These are phyloP conservation scores for Apogon hyalosoma DNA, from an alignment of 2,797 vertebrate genomes.

Conservation along the genomic window DNA sequence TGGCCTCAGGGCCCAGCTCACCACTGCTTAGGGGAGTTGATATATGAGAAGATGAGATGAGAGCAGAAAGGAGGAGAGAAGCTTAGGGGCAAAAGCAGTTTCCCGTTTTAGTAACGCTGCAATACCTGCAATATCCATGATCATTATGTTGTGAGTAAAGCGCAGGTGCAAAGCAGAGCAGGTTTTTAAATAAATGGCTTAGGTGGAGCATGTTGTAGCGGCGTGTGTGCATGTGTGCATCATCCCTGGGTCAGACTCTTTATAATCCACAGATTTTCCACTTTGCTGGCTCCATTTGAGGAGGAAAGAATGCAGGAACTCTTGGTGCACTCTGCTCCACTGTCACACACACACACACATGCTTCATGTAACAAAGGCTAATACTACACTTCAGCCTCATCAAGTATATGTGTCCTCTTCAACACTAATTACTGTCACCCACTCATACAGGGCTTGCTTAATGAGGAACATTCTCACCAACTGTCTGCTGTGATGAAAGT, in stretches of 20 bases:
- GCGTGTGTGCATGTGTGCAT: slow-evolving; percentile 14
- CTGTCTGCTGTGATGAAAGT: slow-evolving; percentile 58
- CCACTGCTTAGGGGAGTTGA: slow-evolving; percentile 70
- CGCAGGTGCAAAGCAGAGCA: slow-evolving; percentile 46
- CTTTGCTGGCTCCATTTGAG: slow-evolving; percentile 73
- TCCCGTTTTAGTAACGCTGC: slow-evolving; percentile 73
- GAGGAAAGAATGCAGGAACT: slow-evolving; percentile 65
- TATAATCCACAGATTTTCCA: slow-evolving; percentile 77
- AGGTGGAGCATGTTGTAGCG: slow-evolving; percentile 27
- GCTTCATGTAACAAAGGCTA: slow-evolving; percentile 62
- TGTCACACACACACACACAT: slow-evolving; percentile 58
- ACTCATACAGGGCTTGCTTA: slow-evolving; percentile 60
- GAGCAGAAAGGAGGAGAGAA: slow-evolving; percentile 58
- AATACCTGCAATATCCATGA: slow-evolving; percentile 60
- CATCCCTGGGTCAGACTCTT: slow-evolving; percentile 59
- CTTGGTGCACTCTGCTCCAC: slow-evolving; percentile 62
- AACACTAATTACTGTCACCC: slow-evolving; percentile 74
- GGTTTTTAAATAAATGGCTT: slow-evolving; percentile 57
- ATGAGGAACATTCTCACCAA: slow-evolving; percentile 64
- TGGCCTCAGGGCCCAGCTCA: slow-evolving; percentile 60
- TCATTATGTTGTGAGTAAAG: slow-evolving; percentile 49
- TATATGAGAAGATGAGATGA: slow-evolving; percentile 74
- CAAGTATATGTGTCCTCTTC: slow-evolving; percentile 67
- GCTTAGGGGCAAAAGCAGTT: slow-evolving; percentile 61
- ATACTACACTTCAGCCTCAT: slow-evolving; percentile 72